Evolutionary conservation across 2,113 vertebrate species (phyloP).

Genomic region (Mellivora capensis): DNA sequence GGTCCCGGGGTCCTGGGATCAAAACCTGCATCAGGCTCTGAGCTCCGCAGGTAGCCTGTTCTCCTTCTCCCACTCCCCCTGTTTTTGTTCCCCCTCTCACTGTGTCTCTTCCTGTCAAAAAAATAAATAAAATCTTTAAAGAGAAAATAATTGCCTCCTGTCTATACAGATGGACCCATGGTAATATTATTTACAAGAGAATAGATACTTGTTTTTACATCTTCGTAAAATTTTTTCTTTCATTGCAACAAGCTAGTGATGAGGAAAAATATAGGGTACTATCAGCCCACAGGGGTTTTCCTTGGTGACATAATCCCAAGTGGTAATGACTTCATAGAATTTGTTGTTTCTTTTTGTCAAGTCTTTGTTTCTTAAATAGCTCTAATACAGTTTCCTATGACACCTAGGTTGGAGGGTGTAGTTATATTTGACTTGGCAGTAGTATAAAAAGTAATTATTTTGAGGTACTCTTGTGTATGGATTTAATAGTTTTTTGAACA

Average conservation of each 20-base stretch:
- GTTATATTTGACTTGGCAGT: not conserved
- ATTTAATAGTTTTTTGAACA: slow-evolving; percentile 32
- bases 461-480: not conserved
- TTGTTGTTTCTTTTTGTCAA: slow-evolving; percentile 23
- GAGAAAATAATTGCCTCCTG: not conserved
- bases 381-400: not conserved
- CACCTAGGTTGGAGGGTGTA: not conserved
- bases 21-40: too few relatives aligned
- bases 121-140: too few relatives aligned
- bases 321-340: slow-evolving; percentile 35
- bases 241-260: not conserved
- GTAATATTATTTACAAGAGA: slow-evolving; percentile 27
- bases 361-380: slow-evolving; percentile 49
- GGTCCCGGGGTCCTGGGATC: too few relatives aligned
- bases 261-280: slow-evolving; percentile 23
- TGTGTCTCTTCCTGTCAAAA: too few relatives aligned
- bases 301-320: slow-evolving; percentile 37
- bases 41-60: too few relatives aligned
- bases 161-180: not conserved
- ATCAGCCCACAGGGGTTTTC: slow-evolving; percentile 8
- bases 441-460: slow-evolving; percentile 49
- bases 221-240: slow-evolving; percentile 49
- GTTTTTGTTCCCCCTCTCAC: too few relatives aligned
- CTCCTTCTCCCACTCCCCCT: too few relatives aligned
- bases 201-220: not conserved